Conservation (phyloP, 2,888 invertebrate species). For the Caenorhabditis doughertyi region DNA sequence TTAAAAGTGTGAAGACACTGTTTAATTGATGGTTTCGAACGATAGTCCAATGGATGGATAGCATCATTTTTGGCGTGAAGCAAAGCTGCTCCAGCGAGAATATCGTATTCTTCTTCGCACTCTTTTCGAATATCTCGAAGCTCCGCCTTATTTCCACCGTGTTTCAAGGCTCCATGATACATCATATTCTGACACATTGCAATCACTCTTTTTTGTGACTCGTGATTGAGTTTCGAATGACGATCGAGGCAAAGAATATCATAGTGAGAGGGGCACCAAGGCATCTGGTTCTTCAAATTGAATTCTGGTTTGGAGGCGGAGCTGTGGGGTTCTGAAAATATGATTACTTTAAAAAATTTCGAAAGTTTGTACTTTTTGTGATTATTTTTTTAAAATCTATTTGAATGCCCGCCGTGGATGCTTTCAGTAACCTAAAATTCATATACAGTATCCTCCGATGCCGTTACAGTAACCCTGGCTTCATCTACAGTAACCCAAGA, state of each 20-base stretch:
- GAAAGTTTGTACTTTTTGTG: no score
- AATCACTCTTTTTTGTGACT: conserved; percentile 33
- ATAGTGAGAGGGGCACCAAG: conserved; percentile 33
- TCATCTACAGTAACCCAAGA: no score
- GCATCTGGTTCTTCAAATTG: conserved; percentile 42
- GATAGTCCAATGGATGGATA: conserved; percentile 40
- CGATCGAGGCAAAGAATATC: conserved; percentile 20
- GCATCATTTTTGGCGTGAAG: conserved; percentile 38
- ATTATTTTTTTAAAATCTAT: no score
- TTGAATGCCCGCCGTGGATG: no score
- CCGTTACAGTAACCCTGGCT: no score
- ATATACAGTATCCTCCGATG: no score
- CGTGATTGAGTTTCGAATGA: conserved; percentile 12
- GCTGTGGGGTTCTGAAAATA: neutral
- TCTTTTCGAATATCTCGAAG: conserved; percentile 37
- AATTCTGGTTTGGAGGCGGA: neutral
- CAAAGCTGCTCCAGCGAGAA: conserved; percentile 36
- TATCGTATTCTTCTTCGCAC: conserved; percentile 37
- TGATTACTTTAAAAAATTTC: neutral
- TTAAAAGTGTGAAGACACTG: no score
- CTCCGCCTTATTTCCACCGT: conserved; percentile 39
- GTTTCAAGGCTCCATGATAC: conserved; percentile 37
- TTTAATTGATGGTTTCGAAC: no score
- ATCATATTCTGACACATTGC: conserved; percentile 58
- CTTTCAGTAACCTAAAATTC: no score